Base-by-base conservation (phyloP, 2,113 vertebrate species). In the Maccullochella peelii region DNA sequence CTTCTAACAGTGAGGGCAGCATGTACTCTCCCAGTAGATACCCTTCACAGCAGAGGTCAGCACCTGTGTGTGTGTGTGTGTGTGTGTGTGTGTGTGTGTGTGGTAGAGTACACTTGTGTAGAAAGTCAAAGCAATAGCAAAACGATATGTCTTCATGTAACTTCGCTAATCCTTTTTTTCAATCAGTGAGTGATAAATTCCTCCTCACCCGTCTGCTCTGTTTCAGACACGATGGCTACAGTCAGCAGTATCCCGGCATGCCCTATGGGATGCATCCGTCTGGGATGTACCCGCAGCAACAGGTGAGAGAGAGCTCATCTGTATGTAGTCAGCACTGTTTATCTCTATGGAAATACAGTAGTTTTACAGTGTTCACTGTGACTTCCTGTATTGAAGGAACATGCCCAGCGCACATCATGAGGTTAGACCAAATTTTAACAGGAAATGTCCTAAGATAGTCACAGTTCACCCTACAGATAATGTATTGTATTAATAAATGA, bases 231-330 rank as follows among this genome's bases (percentile, higher is more conserved):
- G 98, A 99, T 27, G 95, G 97, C 33, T 99, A 98, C 5, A 93
- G 97, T 52, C 98, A 98, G 93, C 98, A 98, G 95, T 99, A 98
- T 94, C 96, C 97, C 90, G 95, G 95, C 89, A 96, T 97, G 84
- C 95, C 97, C 0, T 99, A 98, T 76, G 96, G 96, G 89, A 97
- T 96, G 82, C 98, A 98, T 94, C 97, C 97, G 40, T 95, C 97
- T 77, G 97, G 97, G 93, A 97, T 99, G 95, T 99, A 97, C 86
- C 96, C 97, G 72, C 98, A 99, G 88, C 98, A 98, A 93, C 98
- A 98, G 97, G 98, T 99, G 94, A 95, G 92, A 78, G 12, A 38
- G 47, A 4, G 33, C 40, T 68, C 10, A 6, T 57, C 69, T 59
- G 30, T 40, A n/a, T 62, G 6, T 47, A 42, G 30, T 63, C 36